phyloP scores from a whole-genome alignment of 2,888 invertebrate species.

The Uropetala carovei region DNA sequence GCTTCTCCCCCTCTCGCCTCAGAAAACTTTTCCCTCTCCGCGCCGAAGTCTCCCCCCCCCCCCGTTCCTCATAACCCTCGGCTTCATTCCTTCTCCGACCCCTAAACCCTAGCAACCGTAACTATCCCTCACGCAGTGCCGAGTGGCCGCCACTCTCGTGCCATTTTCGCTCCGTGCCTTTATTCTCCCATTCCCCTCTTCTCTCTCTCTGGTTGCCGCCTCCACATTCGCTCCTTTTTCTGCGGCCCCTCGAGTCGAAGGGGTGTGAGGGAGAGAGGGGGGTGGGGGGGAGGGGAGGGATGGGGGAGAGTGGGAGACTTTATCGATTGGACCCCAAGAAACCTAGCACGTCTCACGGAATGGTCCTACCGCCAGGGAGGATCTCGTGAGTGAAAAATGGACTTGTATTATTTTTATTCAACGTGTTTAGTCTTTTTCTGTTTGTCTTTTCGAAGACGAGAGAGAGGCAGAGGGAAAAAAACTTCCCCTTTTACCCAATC shows the following conservation, averaged over 20 bases:
- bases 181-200: not conserved
- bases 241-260: not conserved
- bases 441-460: not conserved
- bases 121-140: conserved; percentile 10
- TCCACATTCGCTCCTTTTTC: not conserved
- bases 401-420: not conserved
- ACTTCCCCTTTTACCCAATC: conserved; percentile 46
- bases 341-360: conserved; percentile 30
- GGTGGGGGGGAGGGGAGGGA: not conserved
- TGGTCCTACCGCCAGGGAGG: conserved; percentile 21
- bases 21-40: conserved; percentile 52
- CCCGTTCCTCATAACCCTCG: not conserved
- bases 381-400: conserved; percentile 1
- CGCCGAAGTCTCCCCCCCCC: conserved; percentile 17
- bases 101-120: conserved; percentile 49
- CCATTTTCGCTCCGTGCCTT: not conserved
- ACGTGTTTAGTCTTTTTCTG: not conserved
- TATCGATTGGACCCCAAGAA: conserved; percentile 27
- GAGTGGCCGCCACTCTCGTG: conserved; percentile 40
- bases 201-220: not conserved
- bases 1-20: not conserved
- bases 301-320: not conserved
- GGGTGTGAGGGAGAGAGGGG: not conserved
- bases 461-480: conserved; percentile 25
- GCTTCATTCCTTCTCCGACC: not conserved